These are phyloP conservation scores for Drosophila tani DNA, from an alignment of 1,140 invertebrate genomes.

Conservation along the genomic window DNA sequence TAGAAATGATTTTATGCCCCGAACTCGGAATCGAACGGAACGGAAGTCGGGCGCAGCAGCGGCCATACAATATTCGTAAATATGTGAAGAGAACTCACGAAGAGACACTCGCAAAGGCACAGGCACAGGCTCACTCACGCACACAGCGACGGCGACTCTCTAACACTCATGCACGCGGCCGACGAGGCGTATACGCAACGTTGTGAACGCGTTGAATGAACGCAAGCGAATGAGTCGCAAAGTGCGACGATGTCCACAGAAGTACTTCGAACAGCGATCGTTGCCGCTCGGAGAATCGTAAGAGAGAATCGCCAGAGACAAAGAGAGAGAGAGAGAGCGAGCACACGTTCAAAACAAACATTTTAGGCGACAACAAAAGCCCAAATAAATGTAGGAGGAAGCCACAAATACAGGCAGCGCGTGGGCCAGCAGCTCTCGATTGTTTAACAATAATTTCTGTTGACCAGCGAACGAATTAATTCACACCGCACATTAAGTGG, in stretches of 20 bases:
- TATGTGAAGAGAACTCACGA: constrained; percentile 35
- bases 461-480: constrained; percentile 24
- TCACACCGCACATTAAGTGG: constrained; percentile 15
- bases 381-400: constrained; percentile 24
- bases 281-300: constrained; percentile 5
- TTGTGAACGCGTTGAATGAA: constrained; percentile 73
- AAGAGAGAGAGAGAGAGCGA: constrained; percentile 1
- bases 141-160: constrained; percentile 8
- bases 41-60: constrained; percentile 47
- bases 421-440: constrained; percentile 65
- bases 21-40: constrained; percentile 33
- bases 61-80: constrained; percentile 28
- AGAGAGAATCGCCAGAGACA: constrained; percentile 7
- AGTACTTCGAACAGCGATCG: constrained; percentile 53
- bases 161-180: constrained; percentile 44
- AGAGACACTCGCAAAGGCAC: constrained; percentile 16
- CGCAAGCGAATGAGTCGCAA: constrained; percentile 57
- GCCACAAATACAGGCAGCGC: constrained; percentile 28
- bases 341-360: constrained; percentile 69
- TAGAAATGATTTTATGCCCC: constrained; percentile 73
- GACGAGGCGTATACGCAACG: constrained; percentile 65
- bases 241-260: constrained; percentile 46
- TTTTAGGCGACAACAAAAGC: constrained; percentile 52
- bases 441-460: constrained; percentile 38
- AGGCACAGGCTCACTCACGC: constrained; percentile 5